These are phyloP conservation scores for Corapipo altera DNA, from an alignment of 2,113 vertebrate species.

Conservation along the genomic window DNA sequence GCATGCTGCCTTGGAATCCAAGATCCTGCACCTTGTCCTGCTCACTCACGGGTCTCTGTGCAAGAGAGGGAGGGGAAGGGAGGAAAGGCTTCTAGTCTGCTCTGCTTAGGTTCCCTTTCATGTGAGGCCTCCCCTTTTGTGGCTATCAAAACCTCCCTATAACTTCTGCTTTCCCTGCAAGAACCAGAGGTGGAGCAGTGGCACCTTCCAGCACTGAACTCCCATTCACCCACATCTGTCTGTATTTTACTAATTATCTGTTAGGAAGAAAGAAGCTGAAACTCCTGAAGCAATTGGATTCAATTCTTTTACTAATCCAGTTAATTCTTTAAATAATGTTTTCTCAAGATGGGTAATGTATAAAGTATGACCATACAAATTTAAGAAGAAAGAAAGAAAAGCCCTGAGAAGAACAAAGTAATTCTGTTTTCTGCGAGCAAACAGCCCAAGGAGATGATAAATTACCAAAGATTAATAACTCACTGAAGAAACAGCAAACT, in stretches of 20 bases:
- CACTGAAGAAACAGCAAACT: not conserved
- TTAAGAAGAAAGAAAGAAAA: not conserved
- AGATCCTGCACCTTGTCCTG: not conserved
- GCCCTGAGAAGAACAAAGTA: not conserved
- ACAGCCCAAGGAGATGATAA: not conserved
- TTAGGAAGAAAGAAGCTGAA: not conserved
- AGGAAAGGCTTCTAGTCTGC: not conserved
- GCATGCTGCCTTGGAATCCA: not conserved
- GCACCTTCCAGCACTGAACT: not conserved
- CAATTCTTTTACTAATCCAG: not conserved
- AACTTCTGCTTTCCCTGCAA: not conserved
- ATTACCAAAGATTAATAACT: not conserved
- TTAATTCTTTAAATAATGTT: not conserved
- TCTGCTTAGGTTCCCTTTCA: not conserved
- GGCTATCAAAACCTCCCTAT: not conserved
- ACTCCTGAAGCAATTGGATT: not conserved
- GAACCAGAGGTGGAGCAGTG: not conserved
- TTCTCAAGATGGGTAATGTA: not conserved
- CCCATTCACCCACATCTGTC: not conserved
- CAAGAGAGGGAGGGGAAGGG: not conserved
- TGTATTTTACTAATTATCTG: not conserved
- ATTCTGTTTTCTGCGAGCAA: not conserved
- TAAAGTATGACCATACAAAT: not conserved
- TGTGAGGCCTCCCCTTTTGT: not conserved
- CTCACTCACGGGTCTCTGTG: not conserved